Percentiles rank a stretch among this genome's conserved stretches.
Conservation (phyloP, 2,797 vertebrate species). For the Crossoptilon crossoptilon region DNA sequence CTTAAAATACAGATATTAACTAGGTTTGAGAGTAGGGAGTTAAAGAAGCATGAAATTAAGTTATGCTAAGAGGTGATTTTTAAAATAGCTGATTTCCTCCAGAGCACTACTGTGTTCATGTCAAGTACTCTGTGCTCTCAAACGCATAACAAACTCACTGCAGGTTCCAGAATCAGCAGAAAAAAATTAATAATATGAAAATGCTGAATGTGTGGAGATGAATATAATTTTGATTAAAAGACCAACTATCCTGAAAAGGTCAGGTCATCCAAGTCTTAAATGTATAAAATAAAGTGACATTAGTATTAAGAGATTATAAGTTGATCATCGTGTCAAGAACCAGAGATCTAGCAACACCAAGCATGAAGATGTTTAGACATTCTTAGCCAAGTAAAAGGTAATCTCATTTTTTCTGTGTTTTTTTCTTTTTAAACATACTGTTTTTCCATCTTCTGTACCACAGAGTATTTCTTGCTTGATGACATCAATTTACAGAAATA, state of each 20-base stretch:
- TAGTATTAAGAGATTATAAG: background rate
- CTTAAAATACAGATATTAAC: constrained; percentile 35
- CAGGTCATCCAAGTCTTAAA: background rate
- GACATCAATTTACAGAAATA: background rate
- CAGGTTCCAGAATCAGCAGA: constrained; percentile 17
- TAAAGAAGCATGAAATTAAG: constrained; percentile 56
- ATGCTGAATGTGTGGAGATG: background rate
- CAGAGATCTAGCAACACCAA: background rate
- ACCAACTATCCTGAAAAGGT: background rate
- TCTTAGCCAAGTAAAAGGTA: background rate
- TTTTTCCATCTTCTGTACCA: background rate
- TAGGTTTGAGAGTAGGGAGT: background rate
- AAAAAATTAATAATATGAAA: background rate
- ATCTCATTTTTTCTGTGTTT: background rate
- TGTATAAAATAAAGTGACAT: background rate
- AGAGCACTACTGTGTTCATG: background rate
- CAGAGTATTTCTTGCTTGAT: background rate
- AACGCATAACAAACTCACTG: background rate
- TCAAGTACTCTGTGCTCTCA: constrained; percentile 1
- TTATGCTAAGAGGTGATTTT: constrained; percentile 34
- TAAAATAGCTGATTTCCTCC: constrained; percentile 43
- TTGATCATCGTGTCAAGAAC: background rate
- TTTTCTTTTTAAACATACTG: background rate
- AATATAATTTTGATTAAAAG: background rate
- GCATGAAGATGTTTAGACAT: background rate